A percentile compares a stretch with the other conserved stretches of the same genome.
Conservation (phyloP, 2,797 vertebrate species). For the Netta rufina region DNA sequence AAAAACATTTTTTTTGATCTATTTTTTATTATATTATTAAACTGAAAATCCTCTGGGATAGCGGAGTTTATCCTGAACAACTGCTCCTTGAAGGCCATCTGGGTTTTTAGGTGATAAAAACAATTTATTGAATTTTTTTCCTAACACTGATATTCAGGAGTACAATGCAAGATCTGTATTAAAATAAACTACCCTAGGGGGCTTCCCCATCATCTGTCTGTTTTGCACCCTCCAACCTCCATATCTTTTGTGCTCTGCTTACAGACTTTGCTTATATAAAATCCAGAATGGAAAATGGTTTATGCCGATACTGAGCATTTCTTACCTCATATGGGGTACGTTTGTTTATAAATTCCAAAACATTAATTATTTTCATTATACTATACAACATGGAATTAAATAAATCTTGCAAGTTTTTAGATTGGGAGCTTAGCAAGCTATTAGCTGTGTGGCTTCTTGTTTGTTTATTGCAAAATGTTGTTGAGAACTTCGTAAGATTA, state of each 20-base stretch:
- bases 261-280: background rate
- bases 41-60: background rate
- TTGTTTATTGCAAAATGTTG: background rate
- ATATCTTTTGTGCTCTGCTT: background rate
- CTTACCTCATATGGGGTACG: background rate
- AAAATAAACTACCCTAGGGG: background rate
- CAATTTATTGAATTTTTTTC: background rate
- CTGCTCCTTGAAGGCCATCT: background rate
- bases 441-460: background rate
- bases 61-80: background rate
- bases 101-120: conserved; percentile 19
- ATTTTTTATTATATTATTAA: conserved; percentile 8
- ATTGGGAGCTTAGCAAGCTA: background rate
- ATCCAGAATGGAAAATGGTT: background rate
- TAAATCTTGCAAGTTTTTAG: background rate
- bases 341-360: background rate
- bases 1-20: background rate
- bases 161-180: background rate
- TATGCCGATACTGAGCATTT: background rate
- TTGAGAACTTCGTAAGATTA: background rate
- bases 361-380: background rate
- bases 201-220: background rate
- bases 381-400: background rate
- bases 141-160: background rate
- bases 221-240: background rate